Evolutionary conservation across 2,113 vertebrate species (phyloP), one percentile per base, ranked within the genome.

Genomic region (Garra rufa): DNA sequence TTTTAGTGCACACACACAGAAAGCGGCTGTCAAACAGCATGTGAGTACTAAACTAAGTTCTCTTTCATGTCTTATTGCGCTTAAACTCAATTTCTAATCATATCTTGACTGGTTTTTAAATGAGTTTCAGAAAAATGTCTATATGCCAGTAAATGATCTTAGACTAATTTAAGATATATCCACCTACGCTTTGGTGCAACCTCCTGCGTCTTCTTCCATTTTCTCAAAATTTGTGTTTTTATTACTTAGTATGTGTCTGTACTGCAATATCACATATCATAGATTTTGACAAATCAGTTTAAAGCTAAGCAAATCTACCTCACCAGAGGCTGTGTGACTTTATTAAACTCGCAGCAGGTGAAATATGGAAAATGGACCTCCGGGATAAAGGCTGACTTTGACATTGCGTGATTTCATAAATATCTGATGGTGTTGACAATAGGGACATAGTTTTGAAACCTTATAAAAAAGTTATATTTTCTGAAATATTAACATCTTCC

Each of bases 351-450:
- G 1, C 43, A 48, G 43, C 43, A 48, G 43, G 13, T 28, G 24
- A 44, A 74, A 74, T 74, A 48, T 74, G 13, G 11, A 74, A 48
- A 43, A 43, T 46, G 7, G 2, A 44, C 70, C n/a, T 46, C 43
- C 13, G 41, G 70, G 43, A 48, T 74, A 43, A 74, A 74, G 43
- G 41, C 41, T 46, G 43, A 74, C 71, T 48, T 74, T 70, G 38
- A n/a, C 13, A 46, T 74, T 44, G 7, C 70, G 26, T 48, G n/a
- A 74, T 48, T 74, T 48, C 24, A 74, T 74, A 48, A 48, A 74
- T 74, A 74, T 48, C 13, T 74, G 70, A 74, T 74, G 67, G 38
- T 70, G 70, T 17, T 74, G 71, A 74, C 71, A 48, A 74, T n/a
- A 74, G 71, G 43, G 43, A 74, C n/a, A 74, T 2, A 26, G n/a